phyloP scores from a whole-genome alignment of 1,140 invertebrate species.

The Tetragnatha versicolor region DNA sequence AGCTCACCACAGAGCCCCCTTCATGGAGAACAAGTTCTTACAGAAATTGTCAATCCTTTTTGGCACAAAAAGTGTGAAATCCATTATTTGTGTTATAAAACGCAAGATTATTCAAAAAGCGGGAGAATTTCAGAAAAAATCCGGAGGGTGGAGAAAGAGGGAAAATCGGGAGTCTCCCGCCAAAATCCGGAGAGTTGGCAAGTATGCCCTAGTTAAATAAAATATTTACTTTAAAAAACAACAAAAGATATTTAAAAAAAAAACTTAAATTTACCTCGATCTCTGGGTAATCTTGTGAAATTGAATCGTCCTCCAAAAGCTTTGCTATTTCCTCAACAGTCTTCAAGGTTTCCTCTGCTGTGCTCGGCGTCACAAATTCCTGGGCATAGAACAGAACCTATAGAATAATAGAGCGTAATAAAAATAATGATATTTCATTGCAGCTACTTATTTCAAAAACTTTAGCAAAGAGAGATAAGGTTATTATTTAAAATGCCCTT shows the following conservation, averaged over 20 bases:
- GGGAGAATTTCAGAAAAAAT: too few species aligned
- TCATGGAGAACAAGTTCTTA: too few species aligned
- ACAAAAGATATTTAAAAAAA: not conserved
- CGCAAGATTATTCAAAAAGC: too few species aligned
- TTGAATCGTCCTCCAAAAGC: not conserved
- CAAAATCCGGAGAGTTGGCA: not conserved
- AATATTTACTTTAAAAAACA: not conserved
- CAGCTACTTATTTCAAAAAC: not conserved
- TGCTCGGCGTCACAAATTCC: not conserved
- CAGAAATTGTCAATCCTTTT: too few species aligned
- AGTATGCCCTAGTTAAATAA: not conserved
- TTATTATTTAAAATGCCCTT: not conserved
- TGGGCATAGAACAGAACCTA: conserved; percentile 9
- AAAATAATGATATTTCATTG: too few species aligned
- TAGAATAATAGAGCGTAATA: not conserved
- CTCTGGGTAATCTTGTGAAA: not conserved
- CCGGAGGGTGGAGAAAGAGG: too few species aligned
- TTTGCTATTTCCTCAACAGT: not conserved
- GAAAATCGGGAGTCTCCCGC: not conserved
- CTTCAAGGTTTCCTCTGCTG: not conserved
- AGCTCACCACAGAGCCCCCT: too few species aligned
- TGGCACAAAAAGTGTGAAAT: too few species aligned
- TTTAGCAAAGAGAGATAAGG: not conserved
- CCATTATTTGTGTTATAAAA: too few species aligned
- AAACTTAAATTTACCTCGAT: not conserved